These are phyloP conservation scores for Eidolon helvum DNA, from an alignment of 2,113 vertebrate genomes.

Conservation along the genomic window DNA sequence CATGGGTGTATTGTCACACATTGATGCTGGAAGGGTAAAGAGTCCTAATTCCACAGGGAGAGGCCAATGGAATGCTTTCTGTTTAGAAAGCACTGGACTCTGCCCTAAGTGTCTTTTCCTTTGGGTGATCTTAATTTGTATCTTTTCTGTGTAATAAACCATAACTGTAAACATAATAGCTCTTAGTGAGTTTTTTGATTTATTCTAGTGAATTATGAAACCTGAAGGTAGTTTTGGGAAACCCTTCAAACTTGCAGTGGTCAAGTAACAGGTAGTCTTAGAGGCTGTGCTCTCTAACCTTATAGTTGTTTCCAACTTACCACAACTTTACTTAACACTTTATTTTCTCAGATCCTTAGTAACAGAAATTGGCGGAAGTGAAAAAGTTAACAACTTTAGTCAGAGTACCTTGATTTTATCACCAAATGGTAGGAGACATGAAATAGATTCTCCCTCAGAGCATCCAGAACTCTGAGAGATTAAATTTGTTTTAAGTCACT, in stretches of 20 bases:
- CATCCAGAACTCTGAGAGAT: background rate
- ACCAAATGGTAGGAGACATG: background rate
- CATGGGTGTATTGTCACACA: background rate
- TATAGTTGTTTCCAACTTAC: background rate
- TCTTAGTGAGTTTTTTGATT: background rate
- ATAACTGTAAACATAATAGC: background rate
- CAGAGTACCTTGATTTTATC: background rate
- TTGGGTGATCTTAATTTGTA: background rate
- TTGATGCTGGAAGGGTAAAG: background rate
- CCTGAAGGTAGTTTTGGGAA: background rate
- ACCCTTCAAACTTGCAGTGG: background rate
- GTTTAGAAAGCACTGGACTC: background rate
- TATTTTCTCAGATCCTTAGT: background rate
- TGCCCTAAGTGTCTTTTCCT: background rate
- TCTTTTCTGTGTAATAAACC: background rate
- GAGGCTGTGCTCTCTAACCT: background rate
- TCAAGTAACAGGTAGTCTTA: background rate
- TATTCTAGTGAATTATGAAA: constrained; percentile 10
- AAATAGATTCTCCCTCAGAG: background rate
- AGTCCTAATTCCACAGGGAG: background rate
- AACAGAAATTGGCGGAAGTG: constrained; percentile 19
- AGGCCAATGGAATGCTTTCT: background rate
- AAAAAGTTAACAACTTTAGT: constrained; percentile 27
- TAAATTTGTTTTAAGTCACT: background rate
- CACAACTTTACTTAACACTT: background rate